Evolutionary conservation across 1,140 invertebrate species (phyloP), one percentile per base, ranked within the genome.

Genomic region (Eueides isabella): DNA sequence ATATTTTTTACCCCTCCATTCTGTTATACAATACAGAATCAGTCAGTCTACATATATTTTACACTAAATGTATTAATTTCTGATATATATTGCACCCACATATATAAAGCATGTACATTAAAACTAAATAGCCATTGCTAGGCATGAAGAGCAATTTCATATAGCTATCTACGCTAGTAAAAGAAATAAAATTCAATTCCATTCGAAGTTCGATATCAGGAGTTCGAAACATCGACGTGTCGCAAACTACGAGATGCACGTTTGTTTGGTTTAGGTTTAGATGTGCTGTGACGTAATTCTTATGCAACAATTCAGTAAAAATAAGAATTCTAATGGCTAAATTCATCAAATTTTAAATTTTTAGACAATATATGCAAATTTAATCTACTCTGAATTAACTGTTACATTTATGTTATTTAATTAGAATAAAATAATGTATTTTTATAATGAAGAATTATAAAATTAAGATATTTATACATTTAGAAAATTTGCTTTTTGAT

Each of bases 171-270:
- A 11, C 23, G 7, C 23, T 4, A 26, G 9, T 23, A 26, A 55
- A 23, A 55, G 19, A 12, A 55, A 23, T 26, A 55, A 55, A 55
- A 55, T 26, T 23, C 19, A 23, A 11, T 55, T 55, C 23, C n/a
- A 26, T 23, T 55, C 19, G 23, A 55, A 55, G 3, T 55, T 23
- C 48, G 9, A 26, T 23, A 55, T 19, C 11, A 55, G 48, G 48
- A 55, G 48, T 55, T 55, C 19, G 19, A 55, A 26, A 55, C 23
- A 55, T 55, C 19, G 48, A 55, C 48, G 48, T 55, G 48, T 26
- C 48, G 19, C 11, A 55, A 26, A 55, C 48, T 55, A 55, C 3
- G 19, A 23, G 48, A 19, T 44, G 41, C 41, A 16, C 7, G 44
- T 23, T 55, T 55, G 48, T 55, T 55, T 55, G 19, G 19, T 55